phyloP scores from a whole-genome alignment of 37 sponge, comb jelly and placozoan genomes.

The Halisarca cf. caerulea region DNA sequence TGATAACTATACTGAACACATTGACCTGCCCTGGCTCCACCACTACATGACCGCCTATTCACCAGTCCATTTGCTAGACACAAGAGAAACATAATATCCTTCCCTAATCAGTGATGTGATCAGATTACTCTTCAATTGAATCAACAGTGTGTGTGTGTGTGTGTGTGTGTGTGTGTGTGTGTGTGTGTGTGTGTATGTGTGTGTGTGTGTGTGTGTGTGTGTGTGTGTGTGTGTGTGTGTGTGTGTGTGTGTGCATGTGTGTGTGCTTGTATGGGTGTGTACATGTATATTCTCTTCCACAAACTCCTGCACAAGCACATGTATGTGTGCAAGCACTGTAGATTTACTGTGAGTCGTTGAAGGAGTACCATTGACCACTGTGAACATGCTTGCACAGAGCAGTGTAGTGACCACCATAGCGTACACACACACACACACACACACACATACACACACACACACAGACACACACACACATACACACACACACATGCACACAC shows the following conservation, averaged over 20 bases:
- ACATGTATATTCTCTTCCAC: no score
- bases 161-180: slow-evolving; percentile 42
- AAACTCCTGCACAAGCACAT: no score
- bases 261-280: no score
- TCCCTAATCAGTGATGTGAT: no score
- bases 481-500: not conserved
- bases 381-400: slow-evolving; percentile 59
- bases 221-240: slow-evolving; percentile 21
- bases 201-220: slow-evolving; percentile 20
- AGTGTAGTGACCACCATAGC: slow-evolving; percentile 79
- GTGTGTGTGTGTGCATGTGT: no score
- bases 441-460: slow-evolving; percentile 32
- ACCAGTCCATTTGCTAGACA: no score
- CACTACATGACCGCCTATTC: no score
- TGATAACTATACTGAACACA: no score
- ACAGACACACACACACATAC: slow-evolving; percentile 42
- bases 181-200: not conserved
- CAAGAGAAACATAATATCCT: no score
- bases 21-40: no score
- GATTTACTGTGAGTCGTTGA: slow-evolving; percentile 70
- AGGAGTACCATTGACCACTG: slow-evolving; percentile 59
- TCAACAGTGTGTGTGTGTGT: not conserved
- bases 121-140: no score
- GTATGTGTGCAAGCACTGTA: no score
- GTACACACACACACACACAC: slow-evolving; percentile 45